Evolutionary conservation across 2,888 invertebrate genomes (phyloP).

Genomic region (Gymnocheta viridis): DNA sequence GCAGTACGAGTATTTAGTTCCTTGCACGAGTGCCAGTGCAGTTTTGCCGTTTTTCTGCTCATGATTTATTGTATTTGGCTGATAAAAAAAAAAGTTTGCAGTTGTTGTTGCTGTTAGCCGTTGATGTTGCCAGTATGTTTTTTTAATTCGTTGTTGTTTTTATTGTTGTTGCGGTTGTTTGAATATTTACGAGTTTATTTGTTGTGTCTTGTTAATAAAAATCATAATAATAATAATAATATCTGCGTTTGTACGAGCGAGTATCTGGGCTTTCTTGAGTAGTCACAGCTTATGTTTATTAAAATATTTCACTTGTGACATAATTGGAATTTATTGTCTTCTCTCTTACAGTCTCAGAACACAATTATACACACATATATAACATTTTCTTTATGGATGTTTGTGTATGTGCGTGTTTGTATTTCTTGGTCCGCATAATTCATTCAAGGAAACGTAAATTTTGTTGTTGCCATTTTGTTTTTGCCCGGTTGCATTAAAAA

Average conservation of each 20-base stretch:
- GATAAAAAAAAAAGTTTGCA: slow-evolving; percentile 50
- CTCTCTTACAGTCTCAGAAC: slow-evolving; percentile 42
- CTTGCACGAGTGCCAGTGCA: slow-evolving; percentile 45
- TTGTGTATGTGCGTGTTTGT: background rate
- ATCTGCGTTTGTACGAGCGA: slow-evolving; percentile 31
- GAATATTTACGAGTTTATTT: slow-evolving; percentile 69
- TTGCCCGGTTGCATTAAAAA: slow-evolving; percentile 27
- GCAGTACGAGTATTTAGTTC: slow-evolving; percentile 36
- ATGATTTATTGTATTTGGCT: slow-evolving; percentile 69
- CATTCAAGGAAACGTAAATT: slow-evolving; percentile 62
- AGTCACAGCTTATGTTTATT: slow-evolving; percentile 77
- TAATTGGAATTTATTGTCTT: slow-evolving; percentile 79
- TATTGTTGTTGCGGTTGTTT: slow-evolving; percentile 50
- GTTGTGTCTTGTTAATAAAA: slow-evolving; percentile 68
- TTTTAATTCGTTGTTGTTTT: slow-evolving; percentile 26
- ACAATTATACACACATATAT: slow-evolving; percentile 2
- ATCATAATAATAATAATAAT: slow-evolving; percentile 65
- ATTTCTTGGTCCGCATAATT: slow-evolving; percentile 28
- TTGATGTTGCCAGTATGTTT: slow-evolving; percentile 33
- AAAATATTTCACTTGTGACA: slow-evolving; percentile 80
- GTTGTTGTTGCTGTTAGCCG: slow-evolving; percentile 56
- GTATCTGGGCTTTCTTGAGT: slow-evolving; percentile 69
- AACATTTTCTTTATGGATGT: background rate
- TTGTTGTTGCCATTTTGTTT: slow-evolving; percentile 41
- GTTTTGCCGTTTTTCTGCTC: slow-evolving; percentile 54